Evolutionary conservation across 2,888 invertebrate species (phyloP), one percentile per base, ranked within the genome.

Genomic region (Catocala sponsa): DNA sequence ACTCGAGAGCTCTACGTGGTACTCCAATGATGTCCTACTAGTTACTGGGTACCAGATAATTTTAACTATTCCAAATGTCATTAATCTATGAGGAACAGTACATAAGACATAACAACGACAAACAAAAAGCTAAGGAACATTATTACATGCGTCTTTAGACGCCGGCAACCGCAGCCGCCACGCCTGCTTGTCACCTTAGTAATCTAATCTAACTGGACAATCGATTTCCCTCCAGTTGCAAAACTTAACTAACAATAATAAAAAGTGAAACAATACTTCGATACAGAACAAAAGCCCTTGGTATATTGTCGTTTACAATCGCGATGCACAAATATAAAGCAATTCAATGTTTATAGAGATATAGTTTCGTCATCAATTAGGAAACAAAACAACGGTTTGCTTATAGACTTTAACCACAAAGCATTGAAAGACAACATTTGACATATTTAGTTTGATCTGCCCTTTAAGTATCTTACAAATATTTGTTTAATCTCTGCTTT

Each of bases 201-300:
- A 25, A 25, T 25, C 25, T 25, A 25, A 25, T 25, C 25, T 25
- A 25, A 25, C 2, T 25, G 4, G 25, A 4, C 11, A 47, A 10
- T 25, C 49, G 11, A 35, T 44, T 46, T 44, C n/a, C 10, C 0
- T 53, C 33, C 5, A 15, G 33, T 54, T 59, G 13, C 52, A 25
- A 25, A 25, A 25, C 25, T 25, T 25, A 53, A 52, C 10, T 41
- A 9, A 10, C 41, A 52, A 53, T 32, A 10, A 0, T 25, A 25
- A 25, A 25, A 25, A 25, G 25, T 38, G 49, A 49, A 55, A 25
- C 42, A 48, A 48, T 32, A 33, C 7, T 13, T 49, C 15, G 54
- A 48, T 42, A 54, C 43, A 13, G n/a, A 32, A 59, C 48, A 59
- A 54, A 53, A n/a, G 42, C 25, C 11, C 13, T 59, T 49, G 52